Evolutionary conservation across 1,140 invertebrate species (phyloP).

Genomic region (Drosophila takahashii): DNA sequence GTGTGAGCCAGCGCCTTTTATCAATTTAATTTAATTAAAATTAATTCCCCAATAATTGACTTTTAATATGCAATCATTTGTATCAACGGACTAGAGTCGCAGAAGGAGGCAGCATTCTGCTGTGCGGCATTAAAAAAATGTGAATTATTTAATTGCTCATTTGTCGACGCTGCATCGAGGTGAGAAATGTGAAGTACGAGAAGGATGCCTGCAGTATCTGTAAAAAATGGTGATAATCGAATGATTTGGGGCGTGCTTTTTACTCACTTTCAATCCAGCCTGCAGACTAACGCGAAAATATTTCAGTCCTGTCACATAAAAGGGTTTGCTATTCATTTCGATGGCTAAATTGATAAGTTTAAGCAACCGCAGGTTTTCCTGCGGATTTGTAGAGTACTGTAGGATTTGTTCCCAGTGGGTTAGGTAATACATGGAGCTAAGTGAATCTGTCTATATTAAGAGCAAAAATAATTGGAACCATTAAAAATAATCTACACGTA

Average conservation of each 20-base stretch:
- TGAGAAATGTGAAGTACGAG: slow-evolving; percentile 67
- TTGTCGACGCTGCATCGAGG: slow-evolving; percentile 62
- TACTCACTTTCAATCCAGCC: slow-evolving; percentile 58
- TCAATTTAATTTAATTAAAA: slow-evolving; percentile 79
- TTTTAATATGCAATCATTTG: slow-evolving; percentile 81
- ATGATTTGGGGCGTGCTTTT: background rate
- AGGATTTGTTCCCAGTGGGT: slow-evolving; percentile 66
- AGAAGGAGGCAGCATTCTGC: slow-evolving; percentile 8
- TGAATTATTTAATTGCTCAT: slow-evolving; percentile 63
- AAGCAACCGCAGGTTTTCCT: slow-evolving; percentile 63
- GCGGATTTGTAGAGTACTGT: slow-evolving; percentile 51
- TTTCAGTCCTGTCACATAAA: slow-evolving; percentile 65
- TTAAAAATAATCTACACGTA: no score
- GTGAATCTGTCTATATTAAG: slow-evolving; percentile 48
- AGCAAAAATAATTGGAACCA: background rate
- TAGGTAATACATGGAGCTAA: slow-evolving; percentile 65
- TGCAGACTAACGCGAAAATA: slow-evolving; percentile 72
- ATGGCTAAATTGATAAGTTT: slow-evolving; percentile 68
- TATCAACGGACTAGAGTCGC: slow-evolving; percentile 32
- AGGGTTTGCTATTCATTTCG: slow-evolving; percentile 68
- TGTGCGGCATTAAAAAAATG: slow-evolving; percentile 54
- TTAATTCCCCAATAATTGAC: slow-evolving; percentile 76
- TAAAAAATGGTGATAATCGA: slow-evolving; percentile 3
- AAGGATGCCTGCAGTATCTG: slow-evolving; percentile 65
- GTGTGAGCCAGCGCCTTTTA: slow-evolving; percentile 57